These are phyloP conservation scores for Heterotilapia buettikoferi DNA, from an alignment of 2,113 vertebrate genomes.

Conservation along the genomic window DNA sequence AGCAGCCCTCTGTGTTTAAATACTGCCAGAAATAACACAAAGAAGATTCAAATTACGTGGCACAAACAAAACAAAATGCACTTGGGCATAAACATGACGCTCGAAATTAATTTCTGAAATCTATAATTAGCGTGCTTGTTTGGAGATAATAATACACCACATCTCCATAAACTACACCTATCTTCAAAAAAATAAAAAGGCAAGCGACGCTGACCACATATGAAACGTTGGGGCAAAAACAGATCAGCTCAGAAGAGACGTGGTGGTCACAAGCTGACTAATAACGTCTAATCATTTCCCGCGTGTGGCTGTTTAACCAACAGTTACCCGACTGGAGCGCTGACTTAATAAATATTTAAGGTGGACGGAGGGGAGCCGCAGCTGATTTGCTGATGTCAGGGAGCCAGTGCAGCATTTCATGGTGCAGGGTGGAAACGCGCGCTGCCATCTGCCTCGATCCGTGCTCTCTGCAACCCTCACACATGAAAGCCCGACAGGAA, in stretches of 20 bases:
- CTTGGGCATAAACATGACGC: not conserved
- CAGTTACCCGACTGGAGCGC: conserved; percentile 11
- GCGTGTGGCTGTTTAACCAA: conserved; percentile 31
- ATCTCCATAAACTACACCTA: not conserved
- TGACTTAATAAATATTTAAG: conserved; percentile 73
- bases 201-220: not conserved
- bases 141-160: not conserved
- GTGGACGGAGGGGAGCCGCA: conserved; percentile 66
- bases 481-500: conserved; percentile 67
- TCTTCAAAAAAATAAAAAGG: not conserved
- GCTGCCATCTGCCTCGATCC: conserved; percentile 38
- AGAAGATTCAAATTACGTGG: not conserved
- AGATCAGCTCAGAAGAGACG: not conserved
- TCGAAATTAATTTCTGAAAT: not conserved
- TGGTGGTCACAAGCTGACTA: not conserved
- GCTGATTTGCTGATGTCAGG: conserved; percentile 87
- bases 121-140: not conserved
- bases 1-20: not conserved
- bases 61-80: not conserved
- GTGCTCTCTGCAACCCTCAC: conserved; percentile 31
- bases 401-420: conserved; percentile 75
- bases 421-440: conserved; percentile 70
- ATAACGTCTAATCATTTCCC: not conserved
- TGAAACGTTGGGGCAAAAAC: not conserved
- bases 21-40: not conserved